A percentile compares a stretch with the other conserved stretches of the same genome.
Conservation (phyloP, 2,888 invertebrate species). For the Xanthorhoe designata region DNA sequence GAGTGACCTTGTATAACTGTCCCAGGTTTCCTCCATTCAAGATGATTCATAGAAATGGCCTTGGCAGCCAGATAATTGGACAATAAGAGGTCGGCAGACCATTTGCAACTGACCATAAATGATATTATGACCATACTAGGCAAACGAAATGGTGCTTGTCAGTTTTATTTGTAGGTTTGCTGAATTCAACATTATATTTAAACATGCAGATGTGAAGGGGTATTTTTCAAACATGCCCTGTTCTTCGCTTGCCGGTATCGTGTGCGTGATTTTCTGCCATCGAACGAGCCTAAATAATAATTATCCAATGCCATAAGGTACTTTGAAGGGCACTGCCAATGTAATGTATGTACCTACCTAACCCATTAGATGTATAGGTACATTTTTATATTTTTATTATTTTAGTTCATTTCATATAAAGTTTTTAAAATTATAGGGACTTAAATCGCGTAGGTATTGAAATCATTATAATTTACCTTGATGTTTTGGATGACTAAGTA, state of each 20-base stretch:
- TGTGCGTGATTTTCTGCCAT: conserved; percentile 26
- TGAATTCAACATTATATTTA: too few species aligned
- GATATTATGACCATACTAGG: background rate
- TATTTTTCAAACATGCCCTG: background rate
- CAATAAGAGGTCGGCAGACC: background rate
- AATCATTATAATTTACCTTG: too few species aligned
- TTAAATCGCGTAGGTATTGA: too few species aligned
- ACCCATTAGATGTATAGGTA: background rate
- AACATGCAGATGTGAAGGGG: background rate
- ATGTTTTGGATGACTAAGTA: too few species aligned
- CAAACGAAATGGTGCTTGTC: too few species aligned
- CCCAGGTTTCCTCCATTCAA: background rate
- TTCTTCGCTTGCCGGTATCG: background rate
- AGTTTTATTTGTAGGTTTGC: too few species aligned
- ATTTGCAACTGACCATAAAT: background rate
- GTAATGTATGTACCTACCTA: too few species aligned
- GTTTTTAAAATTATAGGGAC: too few species aligned
- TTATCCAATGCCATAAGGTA: conserved; percentile 25
- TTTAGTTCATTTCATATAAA: too few species aligned
- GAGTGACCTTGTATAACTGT: background rate
- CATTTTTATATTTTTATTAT: background rate
- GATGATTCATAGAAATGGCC: background rate
- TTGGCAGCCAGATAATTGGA: background rate
- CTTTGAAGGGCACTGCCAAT: conserved; percentile 26
- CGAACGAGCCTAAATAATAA: conserved; percentile 10